Percentiles rank a stretch among this genome's conserved stretches.
These are phyloP conservation scores for Parascotia fuliginaria DNA, from an alignment of 2,888 invertebrate species.

Conservation along the genomic window DNA sequence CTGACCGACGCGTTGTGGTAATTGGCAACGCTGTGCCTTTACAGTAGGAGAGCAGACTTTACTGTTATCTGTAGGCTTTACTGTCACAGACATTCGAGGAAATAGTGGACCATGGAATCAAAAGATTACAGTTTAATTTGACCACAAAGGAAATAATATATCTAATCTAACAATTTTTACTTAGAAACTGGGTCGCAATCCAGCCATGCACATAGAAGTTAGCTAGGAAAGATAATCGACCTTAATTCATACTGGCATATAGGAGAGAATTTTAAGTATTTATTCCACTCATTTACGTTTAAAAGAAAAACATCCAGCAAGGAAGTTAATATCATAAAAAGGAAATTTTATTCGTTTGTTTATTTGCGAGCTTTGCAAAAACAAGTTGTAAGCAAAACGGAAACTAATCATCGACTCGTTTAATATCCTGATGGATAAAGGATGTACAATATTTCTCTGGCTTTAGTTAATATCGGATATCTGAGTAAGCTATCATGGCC, in stretches of 20 bases:
- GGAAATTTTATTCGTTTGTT: slow-evolving; percentile 19
- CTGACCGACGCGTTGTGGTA: slow-evolving; percentile 27
- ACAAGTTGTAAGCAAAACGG: slow-evolving; percentile 1
- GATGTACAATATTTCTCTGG: neutral
- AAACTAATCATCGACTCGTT: slow-evolving; percentile 13
- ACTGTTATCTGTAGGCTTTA: neutral
- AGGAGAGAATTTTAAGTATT: too few species aligned
- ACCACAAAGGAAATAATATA: too few species aligned
- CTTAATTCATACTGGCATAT: too few species aligned
- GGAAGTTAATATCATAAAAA: slow-evolving; percentile 4
- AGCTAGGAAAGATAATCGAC: too few species aligned
- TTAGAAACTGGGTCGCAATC: too few species aligned
- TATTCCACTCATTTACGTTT: neutral
- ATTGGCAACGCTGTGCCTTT: neutral
- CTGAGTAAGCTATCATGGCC: too few species aligned
- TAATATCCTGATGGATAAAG: slow-evolving; percentile 7
- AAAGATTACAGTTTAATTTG: neutral
- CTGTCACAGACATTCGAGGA: neutral
- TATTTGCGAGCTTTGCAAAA: slow-evolving; percentile 7
- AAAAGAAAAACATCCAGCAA: slow-evolving; percentile 2
- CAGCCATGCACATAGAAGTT: too few species aligned
- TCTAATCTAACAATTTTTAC: too few species aligned
- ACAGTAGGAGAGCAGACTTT: neutral
- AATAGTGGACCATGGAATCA: neutral
- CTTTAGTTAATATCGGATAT: neutral